Evolutionary conservation across 2,113 vertebrate genomes (phyloP).

Genomic region (Eira barbara): DNA sequence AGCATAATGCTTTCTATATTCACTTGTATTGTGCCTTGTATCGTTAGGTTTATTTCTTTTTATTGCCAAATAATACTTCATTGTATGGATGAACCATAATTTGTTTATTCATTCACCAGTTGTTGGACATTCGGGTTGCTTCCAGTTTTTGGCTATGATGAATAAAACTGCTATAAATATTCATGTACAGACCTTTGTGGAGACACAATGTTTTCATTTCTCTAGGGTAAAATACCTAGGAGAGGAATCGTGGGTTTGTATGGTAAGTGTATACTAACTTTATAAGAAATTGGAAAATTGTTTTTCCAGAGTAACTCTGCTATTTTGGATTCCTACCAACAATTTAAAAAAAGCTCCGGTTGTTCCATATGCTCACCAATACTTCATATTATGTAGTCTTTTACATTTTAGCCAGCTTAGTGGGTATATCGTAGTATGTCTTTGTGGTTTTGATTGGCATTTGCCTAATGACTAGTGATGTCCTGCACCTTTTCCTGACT

Average conservation of each 20-base stretch:
- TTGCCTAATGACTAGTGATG: neutral
- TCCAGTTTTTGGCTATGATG: neutral
- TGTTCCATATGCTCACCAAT: neutral
- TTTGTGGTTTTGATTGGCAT: neutral
- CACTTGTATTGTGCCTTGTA: neutral
- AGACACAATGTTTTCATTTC: neutral
- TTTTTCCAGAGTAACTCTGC: neutral
- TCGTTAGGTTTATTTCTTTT: neutral
- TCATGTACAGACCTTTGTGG: neutral
- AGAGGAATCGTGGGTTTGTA: neutral
- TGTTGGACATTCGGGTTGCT: neutral
- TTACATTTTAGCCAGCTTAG: neutral
- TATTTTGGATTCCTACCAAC: neutral
- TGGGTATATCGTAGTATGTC: neutral
- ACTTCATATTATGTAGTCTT: neutral
- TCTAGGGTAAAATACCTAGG: neutral
- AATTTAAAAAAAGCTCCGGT: neutral
- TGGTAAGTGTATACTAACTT: neutral
- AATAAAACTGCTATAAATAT: conserved; percentile 34
- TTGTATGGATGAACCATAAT: neutral
- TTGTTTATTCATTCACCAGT: neutral
- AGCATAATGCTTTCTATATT: neutral
- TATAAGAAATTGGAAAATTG: neutral
- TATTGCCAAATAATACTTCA: neutral
- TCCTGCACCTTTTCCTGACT: neutral